Base-by-base conservation (phyloP, 92 coral and sea anemone species). In the Actinernus sp. region DNA sequence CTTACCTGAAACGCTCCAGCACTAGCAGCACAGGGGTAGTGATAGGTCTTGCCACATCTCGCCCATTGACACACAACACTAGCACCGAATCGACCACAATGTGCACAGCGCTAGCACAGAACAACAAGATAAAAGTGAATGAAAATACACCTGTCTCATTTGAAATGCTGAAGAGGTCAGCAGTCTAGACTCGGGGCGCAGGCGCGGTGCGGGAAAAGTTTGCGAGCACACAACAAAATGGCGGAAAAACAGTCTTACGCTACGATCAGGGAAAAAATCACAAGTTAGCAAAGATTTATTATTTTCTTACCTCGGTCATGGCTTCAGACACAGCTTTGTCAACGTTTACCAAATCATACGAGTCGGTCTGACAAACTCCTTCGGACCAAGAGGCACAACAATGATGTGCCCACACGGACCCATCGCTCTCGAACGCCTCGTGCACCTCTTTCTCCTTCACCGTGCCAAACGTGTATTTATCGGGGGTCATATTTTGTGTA, bases 301-400 rank as follows among this genome's bases (percentile, higher is more conserved):
- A 7, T 25, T 19, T 4, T 20, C 73, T 30, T 68, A 94, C 98
- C 98, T 94, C 97, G 2, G 86, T 73, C 84, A 91, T 68, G 48
- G 97, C 96, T 41, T 92, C 79, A 56, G 74, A 79, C 51, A 94
- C 92, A 36, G 97, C 93, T 60, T 94, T 81, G 65, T 91, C 98
- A 49, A 94, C 98, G 78, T 91, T 86, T 32, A 87, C 86, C 25
- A 94, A 69, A 29, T 90, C 97, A 72, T 77, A 83, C n/a, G 95
- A 87, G 63, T 87, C 98, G 6, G 84, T 83, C 68, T 91, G 97
- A 37, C 97, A 75, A 62, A 93, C 97, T 8, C 94, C 97, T 47
- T 91, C 95, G 58, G 97, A 92, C 98, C 98, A 94, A 13, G 93
- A 77, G 2, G 98, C 98, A 91, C 98, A 94, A 59, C 98, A 94